Evolutionary conservation across 2,113 vertebrate species (phyloP).

Genomic region (Leptocoma aspasia): DNA sequence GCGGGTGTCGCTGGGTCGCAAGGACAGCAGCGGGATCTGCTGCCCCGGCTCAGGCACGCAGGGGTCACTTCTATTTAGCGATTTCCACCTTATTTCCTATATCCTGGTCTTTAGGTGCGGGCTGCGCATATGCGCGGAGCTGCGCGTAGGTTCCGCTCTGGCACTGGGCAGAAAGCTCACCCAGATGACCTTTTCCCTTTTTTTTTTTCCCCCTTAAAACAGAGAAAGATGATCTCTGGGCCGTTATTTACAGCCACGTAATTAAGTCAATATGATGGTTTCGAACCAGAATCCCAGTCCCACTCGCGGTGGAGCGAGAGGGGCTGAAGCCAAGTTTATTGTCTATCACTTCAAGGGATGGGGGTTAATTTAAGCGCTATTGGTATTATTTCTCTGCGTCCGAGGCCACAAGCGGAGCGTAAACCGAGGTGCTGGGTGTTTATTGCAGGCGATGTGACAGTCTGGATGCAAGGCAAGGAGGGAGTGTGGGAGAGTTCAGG

Average conservation of each 20-base stretch:
- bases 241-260: constrained; percentile 10
- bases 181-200: not conserved
- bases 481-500: constrained; percentile 6
- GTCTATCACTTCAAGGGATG: not conserved
- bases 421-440: not conserved
- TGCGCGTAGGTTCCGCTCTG: not conserved
- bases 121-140: not conserved
- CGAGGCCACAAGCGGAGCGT: not conserved
- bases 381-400: not conserved
- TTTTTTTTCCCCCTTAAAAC: not conserved
- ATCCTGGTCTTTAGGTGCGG: not conserved
- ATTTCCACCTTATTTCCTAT: not conserved
- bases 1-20: not conserved
- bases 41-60: not conserved
- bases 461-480: not conserved
- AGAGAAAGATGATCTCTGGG: not conserved
- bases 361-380: not conserved
- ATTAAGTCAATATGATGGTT: constrained; percentile 12
- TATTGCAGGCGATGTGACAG: not conserved
- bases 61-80: not conserved
- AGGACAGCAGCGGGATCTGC: not conserved
- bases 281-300: not conserved
- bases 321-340: not conserved
- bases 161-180: not conserved
- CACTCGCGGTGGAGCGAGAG: not conserved